Base-by-base conservation (phyloP, 2,797 vertebrate species). In the Gallirallus australis region DNA sequence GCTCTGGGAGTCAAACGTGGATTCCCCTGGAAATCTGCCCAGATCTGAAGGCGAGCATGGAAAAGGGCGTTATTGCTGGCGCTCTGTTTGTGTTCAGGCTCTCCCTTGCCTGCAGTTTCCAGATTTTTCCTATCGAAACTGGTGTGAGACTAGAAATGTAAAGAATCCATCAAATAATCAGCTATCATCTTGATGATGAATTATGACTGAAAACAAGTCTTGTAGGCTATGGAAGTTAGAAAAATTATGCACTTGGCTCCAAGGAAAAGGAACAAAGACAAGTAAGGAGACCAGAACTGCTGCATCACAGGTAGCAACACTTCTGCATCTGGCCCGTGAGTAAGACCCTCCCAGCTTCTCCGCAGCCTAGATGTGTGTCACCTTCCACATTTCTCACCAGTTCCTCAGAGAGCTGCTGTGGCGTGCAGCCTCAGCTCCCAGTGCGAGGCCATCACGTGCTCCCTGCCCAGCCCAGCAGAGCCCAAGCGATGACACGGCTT, bases 1-100 rank as follows among this genome's bases (percentile, higher is more conserved):
- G 73, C 48, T 82, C 77, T 33, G 40, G 45, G 42, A 93, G 72
- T 78, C 42, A 77, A 68, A 79, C 6, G 21, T 5, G 52, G 56
- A 82, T 90, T 79, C 16, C 35, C 52, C 72, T 95, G 90, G 93
- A 69, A 89, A 93, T 65, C 61, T 93, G 81, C 78, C 88, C 81
- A 68, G 64, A 89, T 57, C 70, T 87, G 31, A 64, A 80, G 27
- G 40, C 30, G 45, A 23, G 7, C 24, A 48, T 85, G 86, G 81
- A 93, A 69, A 89, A 45, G 54, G 83, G 27, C 54, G 83, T 37
- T 86, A 56, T 7, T 94, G 65, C 68, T 53, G 65, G 81, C 75
- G 25, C 68, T 35, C 54, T 45, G 76, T 52, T 94, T 92, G 70
- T 53, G 37, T 86, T 87, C 60, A 69, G 91, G 77, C 63, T 23